Percentiles rank a stretch among this genome's conserved stretches.
phyloP scores from a whole-genome alignment of 1,140 invertebrate species.

The Colletes latitarsis region DNA sequence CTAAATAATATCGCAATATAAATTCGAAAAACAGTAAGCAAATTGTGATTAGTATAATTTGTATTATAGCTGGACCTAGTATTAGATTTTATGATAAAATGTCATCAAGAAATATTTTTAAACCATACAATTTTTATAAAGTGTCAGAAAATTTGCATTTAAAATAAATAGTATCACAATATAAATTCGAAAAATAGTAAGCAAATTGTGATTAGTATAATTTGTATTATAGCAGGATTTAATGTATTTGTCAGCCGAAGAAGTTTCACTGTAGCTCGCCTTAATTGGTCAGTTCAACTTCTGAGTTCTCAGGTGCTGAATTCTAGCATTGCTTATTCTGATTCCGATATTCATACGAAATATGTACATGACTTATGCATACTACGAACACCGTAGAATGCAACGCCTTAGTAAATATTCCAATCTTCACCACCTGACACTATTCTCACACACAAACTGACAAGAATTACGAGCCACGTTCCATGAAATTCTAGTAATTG shows the following conservation, averaged over 20 bases:
- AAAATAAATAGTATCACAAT: no score
- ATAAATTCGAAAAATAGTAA: no score
- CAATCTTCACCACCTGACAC: not conserved
- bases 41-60: no score
- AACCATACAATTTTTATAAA: no score
- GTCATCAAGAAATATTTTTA: no score
- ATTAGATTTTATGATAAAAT: no score
- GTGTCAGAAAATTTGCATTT: no score
- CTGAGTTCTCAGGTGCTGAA: not conserved
- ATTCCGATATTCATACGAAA: constrained; percentile 22
- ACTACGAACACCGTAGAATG: not conserved
- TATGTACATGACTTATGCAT: not conserved
- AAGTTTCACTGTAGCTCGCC: not conserved
- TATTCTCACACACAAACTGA: not conserved
- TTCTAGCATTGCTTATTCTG: not conserved
- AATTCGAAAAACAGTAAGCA: no score
- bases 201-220: not conserved
- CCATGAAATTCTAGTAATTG: not conserved
- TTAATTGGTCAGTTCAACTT: constrained; percentile 24
- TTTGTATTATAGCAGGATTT: not conserved
- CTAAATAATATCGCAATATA: no score
- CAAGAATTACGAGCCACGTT: not conserved
- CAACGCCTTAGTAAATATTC: constrained; percentile 9
- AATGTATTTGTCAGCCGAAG: not conserved
- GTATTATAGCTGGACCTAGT: not conserved